phyloP scores from a whole-genome alignment of 2,888 invertebrate species.

The Sinhomidia bicolor region DNA sequence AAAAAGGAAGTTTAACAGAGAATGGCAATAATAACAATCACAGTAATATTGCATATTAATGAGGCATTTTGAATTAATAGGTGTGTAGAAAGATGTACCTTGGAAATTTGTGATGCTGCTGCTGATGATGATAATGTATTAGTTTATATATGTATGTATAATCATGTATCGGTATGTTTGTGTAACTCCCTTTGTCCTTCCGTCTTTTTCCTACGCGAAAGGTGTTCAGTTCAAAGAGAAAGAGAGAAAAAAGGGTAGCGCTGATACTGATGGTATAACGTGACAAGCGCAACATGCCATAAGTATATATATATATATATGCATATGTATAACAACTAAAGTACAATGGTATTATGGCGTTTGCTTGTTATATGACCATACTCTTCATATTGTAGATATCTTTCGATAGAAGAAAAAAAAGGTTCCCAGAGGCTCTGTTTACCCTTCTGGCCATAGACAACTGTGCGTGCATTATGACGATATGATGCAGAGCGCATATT shows the following conservation, averaged over 20 bases:
- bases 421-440: conserved; percentile 49
- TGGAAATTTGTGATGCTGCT: neutral
- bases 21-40: conserved; percentile 43
- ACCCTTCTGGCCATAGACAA: conserved; percentile 14
- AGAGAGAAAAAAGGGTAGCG: conserved; percentile 25
- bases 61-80: conserved; percentile 27
- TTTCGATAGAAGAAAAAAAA: conserved; percentile 8
- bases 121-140: conserved; percentile 22
- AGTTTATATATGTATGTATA: conserved; percentile 21
- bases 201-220: neutral
- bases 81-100: too few species aligned
- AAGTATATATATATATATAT: neutral
- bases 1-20: neutral
- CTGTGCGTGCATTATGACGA: neutral
- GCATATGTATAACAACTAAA: neutral
- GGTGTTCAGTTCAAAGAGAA: conserved; percentile 27
- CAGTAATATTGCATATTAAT: conserved; percentile 62
- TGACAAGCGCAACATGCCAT: conserved; percentile 47
- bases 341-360: neutral
- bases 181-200: conserved; percentile 33
- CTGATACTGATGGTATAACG: conserved; percentile 43
- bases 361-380: neutral
- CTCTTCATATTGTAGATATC: neutral
- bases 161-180: conserved; percentile 54
- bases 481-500: neutral